Base-by-base conservation (phyloP, 1,140 invertebrate species). In the Diorhabda elongata region DNA sequence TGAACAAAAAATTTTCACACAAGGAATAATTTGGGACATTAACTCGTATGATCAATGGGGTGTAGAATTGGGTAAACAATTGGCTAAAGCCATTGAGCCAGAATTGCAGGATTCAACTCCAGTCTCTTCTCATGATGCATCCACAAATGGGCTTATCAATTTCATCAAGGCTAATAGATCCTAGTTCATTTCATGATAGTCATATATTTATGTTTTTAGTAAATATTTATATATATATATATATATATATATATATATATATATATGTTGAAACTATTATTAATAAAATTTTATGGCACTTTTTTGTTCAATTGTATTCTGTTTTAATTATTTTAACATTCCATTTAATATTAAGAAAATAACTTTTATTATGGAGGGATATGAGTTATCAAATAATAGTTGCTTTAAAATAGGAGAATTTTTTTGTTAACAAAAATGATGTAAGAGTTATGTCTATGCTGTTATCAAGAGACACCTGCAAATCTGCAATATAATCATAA, bases 1-100 rank as follows among this genome's bases (percentile, higher is more conserved):
- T 81, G 98, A 99, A 82, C 96, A 98, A 80, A 99, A 99, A 83
- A 99, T 99, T 75, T 99, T 99, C 84, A 90, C 92, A 2, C 98
- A 99, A 84, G 98, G 98, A 67, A 88, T 97, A 9, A 96, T 99
- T 76, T 99, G 98, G 98, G 93, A 98, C 81, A 98, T 99, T 77
- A 99, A 99, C 82, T 99, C 97, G 0, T 99, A 92, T 83, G 98
- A 99, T 85, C 98, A 99, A 82, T 99, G 97, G 97, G 98, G 98
- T 60, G 98, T 99, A 69, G 98, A 99, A 83, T 86, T 99, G 60
- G 98, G 98, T 42, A 99, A 99, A 83, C 95, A 98, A 80, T 84
- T 99, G 74, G 98, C 98, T 7, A 99, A 99, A 84, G 92, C 91
- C 8, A 98, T 99, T 71, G 95, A 98, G 80, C 93, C 94, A 0